phyloP scores from a whole-genome alignment of 1,140 invertebrate species.

The Parasteatoda tepidariorum region DNA sequence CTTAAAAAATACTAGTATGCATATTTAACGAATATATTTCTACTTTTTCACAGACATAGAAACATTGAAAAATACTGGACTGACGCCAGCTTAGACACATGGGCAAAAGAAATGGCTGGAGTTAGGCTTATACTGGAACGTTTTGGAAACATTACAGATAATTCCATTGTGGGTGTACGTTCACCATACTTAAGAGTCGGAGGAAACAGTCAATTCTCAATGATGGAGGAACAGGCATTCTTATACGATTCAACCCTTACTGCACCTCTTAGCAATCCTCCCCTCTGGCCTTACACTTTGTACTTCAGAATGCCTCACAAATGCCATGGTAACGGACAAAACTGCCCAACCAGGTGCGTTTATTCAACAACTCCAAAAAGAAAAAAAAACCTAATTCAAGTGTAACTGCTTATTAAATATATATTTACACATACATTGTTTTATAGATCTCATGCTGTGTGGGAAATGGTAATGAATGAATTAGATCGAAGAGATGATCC shows the following conservation, averaged over 20 bases:
- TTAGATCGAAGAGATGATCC: conserved; percentile 92
- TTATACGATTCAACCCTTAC: conserved; percentile 97
- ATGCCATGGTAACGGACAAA: conserved; percentile 91
- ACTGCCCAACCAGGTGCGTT: conserved; percentile 79
- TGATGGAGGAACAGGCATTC: conserved; percentile 98
- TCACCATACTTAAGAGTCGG: conserved; percentile 93
- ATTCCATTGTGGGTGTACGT: conserved; percentile 92
- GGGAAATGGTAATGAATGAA: conserved; percentile 98
- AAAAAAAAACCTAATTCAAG: background rate
- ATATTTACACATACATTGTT: no score
- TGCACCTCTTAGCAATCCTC: conserved; percentile 89
- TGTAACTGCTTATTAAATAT: background rate
- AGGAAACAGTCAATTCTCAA: conserved; percentile 96
- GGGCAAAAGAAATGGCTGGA: conserved; percentile 98
- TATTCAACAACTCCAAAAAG: background rate
- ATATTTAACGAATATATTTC: no score
- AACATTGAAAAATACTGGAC: conserved; percentile 95
- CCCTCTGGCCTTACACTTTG: conserved; percentile 97
- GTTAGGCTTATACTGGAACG: conserved; percentile 93
- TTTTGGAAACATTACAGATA: conserved; percentile 92
- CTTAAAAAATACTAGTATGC: no score
- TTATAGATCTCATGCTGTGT: conserved; percentile 83
- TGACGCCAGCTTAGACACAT: conserved; percentile 90
- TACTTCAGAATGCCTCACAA: conserved; percentile 97
- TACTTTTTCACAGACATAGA: conserved; percentile 80